phyloP scores from a whole-genome alignment of 2,113 vertebrate genomes.

The Pomatorhinus ruficollis region DNA sequence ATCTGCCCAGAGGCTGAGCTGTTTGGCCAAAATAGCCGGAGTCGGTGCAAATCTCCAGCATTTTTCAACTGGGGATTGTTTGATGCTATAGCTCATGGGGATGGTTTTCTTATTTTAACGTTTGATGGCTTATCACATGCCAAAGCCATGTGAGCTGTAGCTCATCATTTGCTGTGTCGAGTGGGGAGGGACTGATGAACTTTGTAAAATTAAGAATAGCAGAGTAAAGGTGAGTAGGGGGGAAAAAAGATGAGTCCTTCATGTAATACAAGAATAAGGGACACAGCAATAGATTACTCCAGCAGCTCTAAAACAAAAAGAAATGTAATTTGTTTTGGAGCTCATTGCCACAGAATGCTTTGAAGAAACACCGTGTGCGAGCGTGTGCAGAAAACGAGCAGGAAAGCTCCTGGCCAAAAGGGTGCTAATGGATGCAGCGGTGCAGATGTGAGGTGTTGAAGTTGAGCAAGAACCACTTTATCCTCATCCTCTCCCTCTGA shows the following conservation, averaged over 20 bases:
- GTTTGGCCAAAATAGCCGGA: not conserved
- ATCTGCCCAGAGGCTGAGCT: not conserved
- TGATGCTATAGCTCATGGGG: not conserved
- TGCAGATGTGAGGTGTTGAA: accelerated
- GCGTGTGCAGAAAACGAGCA: not conserved
- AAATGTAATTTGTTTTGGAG: not conserved
- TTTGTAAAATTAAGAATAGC: not conserved
- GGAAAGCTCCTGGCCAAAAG: not conserved
- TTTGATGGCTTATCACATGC: not conserved
- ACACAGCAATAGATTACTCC: not conserved
- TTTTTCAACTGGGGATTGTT: not conserved
- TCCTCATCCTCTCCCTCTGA: not conserved
- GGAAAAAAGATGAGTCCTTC: not conserved
- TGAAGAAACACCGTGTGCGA: not conserved
- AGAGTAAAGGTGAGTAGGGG: not conserved
- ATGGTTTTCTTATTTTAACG: not conserved
- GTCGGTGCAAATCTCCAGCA: not conserved
- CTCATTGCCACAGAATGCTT: not conserved
- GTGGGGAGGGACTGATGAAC: not conserved
- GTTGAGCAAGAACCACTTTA: not conserved
- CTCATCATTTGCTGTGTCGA: not conserved
- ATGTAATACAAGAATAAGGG: not conserved
- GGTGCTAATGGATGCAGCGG: accelerated
- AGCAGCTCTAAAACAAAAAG: not conserved
- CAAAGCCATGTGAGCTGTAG: not conserved